phyloP scores from a whole-genome alignment of 2,888 invertebrate species.

The Gastracanthus pulcherrimus region DNA sequence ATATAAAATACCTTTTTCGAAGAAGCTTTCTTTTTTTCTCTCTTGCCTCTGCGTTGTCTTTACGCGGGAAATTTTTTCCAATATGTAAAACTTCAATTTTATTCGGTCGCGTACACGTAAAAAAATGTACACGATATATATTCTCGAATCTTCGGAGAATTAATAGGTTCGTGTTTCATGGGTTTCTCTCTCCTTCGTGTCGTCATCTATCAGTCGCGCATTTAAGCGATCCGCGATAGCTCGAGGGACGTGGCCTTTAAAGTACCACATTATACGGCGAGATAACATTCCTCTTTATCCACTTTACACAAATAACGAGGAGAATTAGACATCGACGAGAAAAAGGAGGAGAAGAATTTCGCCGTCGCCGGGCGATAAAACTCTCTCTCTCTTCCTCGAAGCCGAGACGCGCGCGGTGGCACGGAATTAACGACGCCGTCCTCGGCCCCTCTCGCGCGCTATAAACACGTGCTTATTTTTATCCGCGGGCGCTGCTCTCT shows the following conservation, averaged over 20 bases:
- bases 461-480: conserved; percentile 38
- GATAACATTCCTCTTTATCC: conserved; percentile 48
- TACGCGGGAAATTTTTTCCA: not conserved
- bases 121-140: not conserved
- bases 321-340: too few species aligned
- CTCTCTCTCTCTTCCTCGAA: not conserved
- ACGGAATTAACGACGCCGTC: conserved; percentile 30
- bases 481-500: too few species aligned
- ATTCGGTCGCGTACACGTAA: not conserved
- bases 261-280: conserved; percentile 40
- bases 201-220: not conserved
- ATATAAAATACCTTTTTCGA: not conserved
- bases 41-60: too few species aligned
- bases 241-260: conserved; percentile 26
- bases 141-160: not conserved
- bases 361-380: conserved; percentile 24
- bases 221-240: conserved; percentile 34
- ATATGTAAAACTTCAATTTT: not conserved
- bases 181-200: not conserved
- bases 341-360: conserved; percentile 18
- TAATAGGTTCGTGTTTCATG: conserved; percentile 6
- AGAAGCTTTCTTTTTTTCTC: not conserved
- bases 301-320: conserved; percentile 33
- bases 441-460: not conserved
- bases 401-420: not conserved